phyloP scores from a whole-genome alignment of 2,888 invertebrate genomes.

The Drepana falcataria region DNA sequence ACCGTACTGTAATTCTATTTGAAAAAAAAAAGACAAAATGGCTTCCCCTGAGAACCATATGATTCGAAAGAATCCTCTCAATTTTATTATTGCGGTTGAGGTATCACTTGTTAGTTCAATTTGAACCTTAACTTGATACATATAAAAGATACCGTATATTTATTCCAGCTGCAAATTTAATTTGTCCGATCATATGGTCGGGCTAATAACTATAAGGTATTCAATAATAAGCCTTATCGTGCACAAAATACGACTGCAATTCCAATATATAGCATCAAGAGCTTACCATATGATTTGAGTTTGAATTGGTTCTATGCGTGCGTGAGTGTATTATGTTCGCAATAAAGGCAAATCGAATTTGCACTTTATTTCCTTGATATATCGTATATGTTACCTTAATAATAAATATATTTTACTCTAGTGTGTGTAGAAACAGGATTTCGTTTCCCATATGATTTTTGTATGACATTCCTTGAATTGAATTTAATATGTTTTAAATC shows the following conservation, averaged over 20 bases:
- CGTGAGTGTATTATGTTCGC: conserved; percentile 41
- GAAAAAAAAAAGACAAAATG: neutral
- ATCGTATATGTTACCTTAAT: conserved; percentile 17
- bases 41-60: neutral
- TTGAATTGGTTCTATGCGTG: conserved; percentile 45
- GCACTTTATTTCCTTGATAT: rapidly evolving
- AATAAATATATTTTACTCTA: conserved; percentile 1
- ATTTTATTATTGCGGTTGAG: neutral
- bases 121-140: neutral
- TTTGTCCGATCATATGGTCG: conserved; percentile 2
- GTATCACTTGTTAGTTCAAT: conserved; percentile 7
- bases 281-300: conserved; percentile 59
- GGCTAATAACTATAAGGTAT: conserved; percentile 1
- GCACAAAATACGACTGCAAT: neutral
- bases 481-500: conserved; percentile 17
- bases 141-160: neutral
- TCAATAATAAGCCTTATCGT: conserved; percentile 5
- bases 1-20: neutral
- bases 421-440: conserved; percentile 61
- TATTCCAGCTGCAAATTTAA: neutral
- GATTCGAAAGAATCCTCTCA: neutral
- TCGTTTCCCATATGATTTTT: conserved; percentile 70
- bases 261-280: conserved; percentile 9
- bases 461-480: conserved; percentile 60
- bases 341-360: conserved; percentile 10